Evolutionary conservation across 2,797 vertebrate species (phyloP).

Genomic region (Mustela erminea): DNA sequence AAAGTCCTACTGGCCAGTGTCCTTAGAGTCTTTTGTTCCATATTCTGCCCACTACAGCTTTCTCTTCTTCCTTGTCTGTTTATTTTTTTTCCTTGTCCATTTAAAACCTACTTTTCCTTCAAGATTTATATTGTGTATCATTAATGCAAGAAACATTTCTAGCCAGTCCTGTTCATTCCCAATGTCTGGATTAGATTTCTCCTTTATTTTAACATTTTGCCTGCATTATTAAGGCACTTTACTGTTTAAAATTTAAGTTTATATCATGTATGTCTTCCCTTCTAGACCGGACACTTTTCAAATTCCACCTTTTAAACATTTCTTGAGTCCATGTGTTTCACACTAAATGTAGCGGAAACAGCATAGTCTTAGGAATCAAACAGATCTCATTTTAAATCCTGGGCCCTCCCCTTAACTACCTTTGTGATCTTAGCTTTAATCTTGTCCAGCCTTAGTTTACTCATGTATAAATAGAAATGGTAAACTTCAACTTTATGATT

Average conservation of each 20-base stretch:
- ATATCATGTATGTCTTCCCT: neutral
- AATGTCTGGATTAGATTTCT: neutral
- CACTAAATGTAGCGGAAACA: neutral
- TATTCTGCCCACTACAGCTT: neutral
- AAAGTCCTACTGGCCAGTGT: neutral
- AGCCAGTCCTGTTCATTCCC: neutral
- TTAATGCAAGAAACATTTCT: neutral
- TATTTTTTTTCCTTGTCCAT: neutral
- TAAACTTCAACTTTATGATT: neutral
- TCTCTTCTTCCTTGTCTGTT: neutral
- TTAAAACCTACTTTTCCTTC: neutral
- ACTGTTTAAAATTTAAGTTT: neutral
- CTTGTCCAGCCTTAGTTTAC: neutral
- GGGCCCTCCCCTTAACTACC: neutral
- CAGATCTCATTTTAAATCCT: neutral
- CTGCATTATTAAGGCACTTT: neutral
- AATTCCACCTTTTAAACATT: neutral
- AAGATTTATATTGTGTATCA: neutral
- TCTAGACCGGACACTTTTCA: neutral
- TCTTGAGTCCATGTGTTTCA: neutral
- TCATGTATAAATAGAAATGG: neutral
- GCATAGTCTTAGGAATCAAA: neutral
- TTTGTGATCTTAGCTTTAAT: conserved; percentile 20
- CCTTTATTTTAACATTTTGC: neutral
- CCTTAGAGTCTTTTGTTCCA: neutral